These are phyloP conservation scores for Glaucopsyche alexis DNA, from an alignment of 2,888 invertebrate genomes.

Conservation along the genomic window DNA sequence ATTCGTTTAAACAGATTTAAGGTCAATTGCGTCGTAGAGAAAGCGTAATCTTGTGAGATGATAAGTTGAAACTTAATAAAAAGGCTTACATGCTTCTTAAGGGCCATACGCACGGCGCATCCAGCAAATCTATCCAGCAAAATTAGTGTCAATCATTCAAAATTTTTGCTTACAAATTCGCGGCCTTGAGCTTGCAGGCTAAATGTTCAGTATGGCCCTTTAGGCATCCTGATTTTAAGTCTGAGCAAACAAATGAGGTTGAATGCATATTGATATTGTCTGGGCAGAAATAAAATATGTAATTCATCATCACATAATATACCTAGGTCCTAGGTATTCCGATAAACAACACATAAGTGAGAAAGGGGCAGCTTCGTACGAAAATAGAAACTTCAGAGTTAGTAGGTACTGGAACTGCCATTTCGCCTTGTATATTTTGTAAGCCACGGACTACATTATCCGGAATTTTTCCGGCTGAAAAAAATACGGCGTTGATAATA, in stretches of 20 bases:
- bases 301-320: too few species aligned
- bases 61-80: background rate
- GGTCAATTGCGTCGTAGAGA: background rate
- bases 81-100: background rate
- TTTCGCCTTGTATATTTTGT: slow-evolving; percentile 1
- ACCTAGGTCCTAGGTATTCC: background rate
- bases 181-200: too few species aligned
- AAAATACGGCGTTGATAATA: too few species aligned
- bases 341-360: background rate
- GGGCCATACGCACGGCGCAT: too few species aligned
- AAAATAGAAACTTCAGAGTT: slow-evolving; percentile 9
- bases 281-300: background rate
- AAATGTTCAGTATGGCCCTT: too few species aligned
- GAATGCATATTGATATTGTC: background rate
- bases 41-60: background rate
- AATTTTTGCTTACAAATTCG: too few species aligned
- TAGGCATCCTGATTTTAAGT: background rate
- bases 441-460: too few species aligned
- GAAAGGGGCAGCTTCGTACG: background rate
- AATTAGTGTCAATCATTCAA: too few species aligned
- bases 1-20: background rate
- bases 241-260: background rate
- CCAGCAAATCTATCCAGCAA: too few species aligned
- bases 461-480: too few species aligned
- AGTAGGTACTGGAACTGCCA: slow-evolving; percentile 15